Percentiles rank a stretch among this genome's conserved stretches.
These are phyloP conservation scores for Scolopax rusticola DNA, from an alignment of 2,797 vertebrate species.

Conservation along the genomic window DNA sequence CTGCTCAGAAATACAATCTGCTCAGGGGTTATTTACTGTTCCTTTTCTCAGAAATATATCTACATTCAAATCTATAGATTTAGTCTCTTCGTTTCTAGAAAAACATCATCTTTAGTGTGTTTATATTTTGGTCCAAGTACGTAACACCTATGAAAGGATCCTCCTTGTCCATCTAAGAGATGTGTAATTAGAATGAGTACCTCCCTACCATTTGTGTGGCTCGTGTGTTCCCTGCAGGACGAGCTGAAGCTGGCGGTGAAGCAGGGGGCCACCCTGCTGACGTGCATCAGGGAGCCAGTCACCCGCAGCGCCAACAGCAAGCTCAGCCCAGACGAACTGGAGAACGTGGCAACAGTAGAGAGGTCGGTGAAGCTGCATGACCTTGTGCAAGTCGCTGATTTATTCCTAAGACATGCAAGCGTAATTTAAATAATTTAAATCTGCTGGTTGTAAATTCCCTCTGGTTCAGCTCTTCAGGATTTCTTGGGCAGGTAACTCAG, in stretches of 20 bases:
- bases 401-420: neutral
- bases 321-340: slow-evolving; percentile 88
- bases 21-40: neutral
- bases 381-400: neutral
- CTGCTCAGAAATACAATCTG: neutral
- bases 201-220: neutral
- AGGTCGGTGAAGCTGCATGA: slow-evolving; percentile 79
- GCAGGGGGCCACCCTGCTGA: slow-evolving; percentile 89
- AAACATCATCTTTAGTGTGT: neutral
- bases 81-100: neutral
- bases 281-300: slow-evolving; percentile 89
- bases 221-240: slow-evolving; percentile 77
- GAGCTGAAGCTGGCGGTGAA: slow-evolving; percentile 90
- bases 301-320: slow-evolving; percentile 82
- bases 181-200: neutral
- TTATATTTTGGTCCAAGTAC: neutral
- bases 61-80: neutral
- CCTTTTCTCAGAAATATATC: neutral
- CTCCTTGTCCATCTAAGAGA: neutral
- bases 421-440: neutral
- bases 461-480: neutral
- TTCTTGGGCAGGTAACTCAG: neutral
- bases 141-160: neutral
- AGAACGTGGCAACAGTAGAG: slow-evolving; percentile 92
- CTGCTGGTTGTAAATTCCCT: neutral